A percentile compares a stretch with the other conserved stretches of the same genome.
phyloP scores from a whole-genome alignment of 2,888 invertebrate genomes.

The Sarcophaga rosellei region DNA sequence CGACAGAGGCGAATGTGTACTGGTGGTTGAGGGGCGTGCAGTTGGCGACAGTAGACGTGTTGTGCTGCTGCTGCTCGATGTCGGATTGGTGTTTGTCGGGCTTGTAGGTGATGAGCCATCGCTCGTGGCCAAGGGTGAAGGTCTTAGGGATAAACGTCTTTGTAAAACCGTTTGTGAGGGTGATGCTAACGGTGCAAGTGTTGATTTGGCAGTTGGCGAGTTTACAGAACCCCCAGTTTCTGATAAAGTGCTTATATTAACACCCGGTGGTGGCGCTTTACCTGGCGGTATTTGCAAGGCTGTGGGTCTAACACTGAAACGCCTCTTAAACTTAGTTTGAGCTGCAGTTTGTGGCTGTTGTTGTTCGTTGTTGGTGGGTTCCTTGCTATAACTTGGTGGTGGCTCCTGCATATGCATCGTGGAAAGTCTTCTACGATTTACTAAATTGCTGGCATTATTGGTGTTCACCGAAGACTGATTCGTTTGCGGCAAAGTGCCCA shows the following conservation, averaged over 20 bases:
- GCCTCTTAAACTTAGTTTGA: constrained; percentile 77
- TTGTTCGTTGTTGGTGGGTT: constrained; percentile 54
- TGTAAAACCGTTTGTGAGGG: constrained; percentile 77
- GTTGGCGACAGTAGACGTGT: constrained; percentile 72
- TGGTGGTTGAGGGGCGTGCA: constrained; percentile 73
- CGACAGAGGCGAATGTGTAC: constrained; percentile 80
- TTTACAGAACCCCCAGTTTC: constrained; percentile 30
- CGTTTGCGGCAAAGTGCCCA: constrained; percentile 74
- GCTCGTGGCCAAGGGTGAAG: constrained; percentile 79
- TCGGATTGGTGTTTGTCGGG: constrained; percentile 54
- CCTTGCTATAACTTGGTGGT: constrained; percentile 79
- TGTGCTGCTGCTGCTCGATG: constrained; percentile 44
- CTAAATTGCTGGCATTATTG: constrained; percentile 62
- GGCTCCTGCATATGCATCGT: constrained; percentile 75
- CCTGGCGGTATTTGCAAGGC: constrained; percentile 80
- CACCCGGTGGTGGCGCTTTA: constrained; percentile 78
- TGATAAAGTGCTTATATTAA: constrained; percentile 61
- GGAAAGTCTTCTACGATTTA: constrained; percentile 73
- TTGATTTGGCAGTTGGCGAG: constrained; percentile 28
- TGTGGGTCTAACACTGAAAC: constrained; percentile 80
- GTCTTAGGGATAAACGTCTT: constrained; percentile 78
- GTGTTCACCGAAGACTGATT: constrained; percentile 56
- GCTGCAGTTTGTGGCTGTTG: constrained; percentile 21
- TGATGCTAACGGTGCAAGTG: constrained; percentile 67
- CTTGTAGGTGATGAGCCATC: constrained; percentile 56